phyloP scores from a whole-genome alignment of 2,888 invertebrate species.

The Peribatodes rhomboidaria region DNA sequence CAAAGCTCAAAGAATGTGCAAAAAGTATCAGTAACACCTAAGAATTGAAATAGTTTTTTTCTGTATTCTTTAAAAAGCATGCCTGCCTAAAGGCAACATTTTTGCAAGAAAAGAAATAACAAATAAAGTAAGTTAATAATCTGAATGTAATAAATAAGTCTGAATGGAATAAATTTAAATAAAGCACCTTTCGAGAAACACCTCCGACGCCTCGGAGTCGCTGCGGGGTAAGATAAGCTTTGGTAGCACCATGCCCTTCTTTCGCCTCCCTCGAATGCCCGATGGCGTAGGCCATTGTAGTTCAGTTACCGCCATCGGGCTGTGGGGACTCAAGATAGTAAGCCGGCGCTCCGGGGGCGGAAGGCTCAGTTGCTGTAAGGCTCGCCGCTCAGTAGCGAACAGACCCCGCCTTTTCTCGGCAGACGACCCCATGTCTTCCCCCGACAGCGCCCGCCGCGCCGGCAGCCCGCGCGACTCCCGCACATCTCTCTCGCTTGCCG shows the following conservation, averaged over 20 bases:
- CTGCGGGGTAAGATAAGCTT: slow-evolving; percentile 91
- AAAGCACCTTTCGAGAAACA: slow-evolving; percentile 87
- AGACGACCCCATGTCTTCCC: slow-evolving; percentile 87
- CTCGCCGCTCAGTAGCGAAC: slow-evolving; percentile 89
- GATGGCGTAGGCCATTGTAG: slow-evolving; percentile 87
- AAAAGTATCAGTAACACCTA: no score
- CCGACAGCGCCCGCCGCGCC: slow-evolving; percentile 87
- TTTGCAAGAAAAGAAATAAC: no score
- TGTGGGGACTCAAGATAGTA: slow-evolving; percentile 93
- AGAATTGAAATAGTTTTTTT: no score
- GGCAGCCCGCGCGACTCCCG: slow-evolving; percentile 89
- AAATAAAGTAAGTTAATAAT: no score
- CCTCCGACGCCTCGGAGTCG: slow-evolving; percentile 90
- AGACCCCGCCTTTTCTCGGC: slow-evolving; percentile 89
- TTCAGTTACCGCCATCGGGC: slow-evolving; percentile 90
- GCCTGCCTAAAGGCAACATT: no score
- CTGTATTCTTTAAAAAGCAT: no score
- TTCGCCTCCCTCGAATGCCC: slow-evolving; percentile 88
- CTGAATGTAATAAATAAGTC: no score
- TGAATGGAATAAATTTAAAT: slow-evolving; percentile 22
- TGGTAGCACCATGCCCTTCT: slow-evolving; percentile 91
- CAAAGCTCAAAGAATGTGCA: background rate
- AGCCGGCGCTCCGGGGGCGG: slow-evolving; percentile 90
- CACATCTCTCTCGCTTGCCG: slow-evolving; percentile 89
- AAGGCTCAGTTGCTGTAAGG: slow-evolving; percentile 89